Conservation (phyloP, 1,140 invertebrate genomes). For the Trichogramma pretiosum region DNA sequence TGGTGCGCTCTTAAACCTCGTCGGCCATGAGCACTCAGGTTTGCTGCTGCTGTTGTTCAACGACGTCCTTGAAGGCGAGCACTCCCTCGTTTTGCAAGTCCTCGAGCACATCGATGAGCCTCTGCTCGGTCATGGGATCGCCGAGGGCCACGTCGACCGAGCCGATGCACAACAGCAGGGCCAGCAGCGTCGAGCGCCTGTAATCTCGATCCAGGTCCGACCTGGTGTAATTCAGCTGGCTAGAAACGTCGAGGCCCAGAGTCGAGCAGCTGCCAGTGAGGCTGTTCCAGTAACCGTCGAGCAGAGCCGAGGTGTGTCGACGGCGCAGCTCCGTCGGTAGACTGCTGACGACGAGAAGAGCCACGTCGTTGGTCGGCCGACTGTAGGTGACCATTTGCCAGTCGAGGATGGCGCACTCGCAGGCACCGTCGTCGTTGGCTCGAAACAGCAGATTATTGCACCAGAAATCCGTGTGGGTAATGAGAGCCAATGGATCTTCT, state of each 20-base stretch:
- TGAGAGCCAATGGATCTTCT: slow-evolving; percentile 57
- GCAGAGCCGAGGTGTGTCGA: slow-evolving; percentile 49
- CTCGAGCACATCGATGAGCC: slow-evolving; percentile 52
- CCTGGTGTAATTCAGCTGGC: slow-evolving; percentile 48
- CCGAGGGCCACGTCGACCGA: slow-evolving; percentile 67
- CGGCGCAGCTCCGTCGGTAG: slow-evolving; percentile 60
- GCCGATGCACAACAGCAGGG: slow-evolving; percentile 66
- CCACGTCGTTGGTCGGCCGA: slow-evolving; percentile 67
- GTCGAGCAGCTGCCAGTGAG: slow-evolving; percentile 48
- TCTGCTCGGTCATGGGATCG: slow-evolving; percentile 59
- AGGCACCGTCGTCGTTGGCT: slow-evolving; percentile 42
- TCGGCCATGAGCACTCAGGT: not conserved
- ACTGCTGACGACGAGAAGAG: slow-evolving; percentile 68
- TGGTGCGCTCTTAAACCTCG: too few relatives aligned
- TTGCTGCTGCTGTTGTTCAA: slow-evolving; percentile 16
- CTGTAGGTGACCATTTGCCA: slow-evolving; percentile 80
- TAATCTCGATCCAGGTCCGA: slow-evolving; percentile 55
- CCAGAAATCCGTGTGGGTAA: slow-evolving; percentile 76
- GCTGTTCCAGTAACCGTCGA: slow-evolving; percentile 61
- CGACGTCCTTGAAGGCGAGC: slow-evolving; percentile 27
- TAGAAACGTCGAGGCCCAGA: slow-evolving; percentile 53
- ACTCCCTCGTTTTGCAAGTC: slow-evolving; percentile 54
- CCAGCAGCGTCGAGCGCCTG: slow-evolving; percentile 60
- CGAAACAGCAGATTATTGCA: slow-evolving; percentile 70
- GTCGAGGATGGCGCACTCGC: slow-evolving; percentile 61